Evolutionary conservation across 2,888 invertebrate genomes (phyloP), one percentile per base, ranked within the genome.

Genomic region (Dromius quadrimaculatus): DNA sequence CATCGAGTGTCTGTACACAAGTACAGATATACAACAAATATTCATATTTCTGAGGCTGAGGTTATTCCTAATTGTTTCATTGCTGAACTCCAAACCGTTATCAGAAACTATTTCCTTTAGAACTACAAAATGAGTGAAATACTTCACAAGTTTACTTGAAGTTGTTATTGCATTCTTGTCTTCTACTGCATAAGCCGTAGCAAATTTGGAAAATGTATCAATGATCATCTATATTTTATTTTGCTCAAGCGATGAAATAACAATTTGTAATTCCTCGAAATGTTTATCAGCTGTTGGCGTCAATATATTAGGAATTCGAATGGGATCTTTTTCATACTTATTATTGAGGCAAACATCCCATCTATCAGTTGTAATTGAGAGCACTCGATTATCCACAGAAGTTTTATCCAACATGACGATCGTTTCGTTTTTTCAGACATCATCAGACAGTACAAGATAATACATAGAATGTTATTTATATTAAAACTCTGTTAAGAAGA

Each of bases 131-230:
- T 43, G 41, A 8, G 47, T 57, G 17, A 71, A 47, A 15, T 43
- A 64, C 32, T 34, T 64, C 11, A 57, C 28, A 28, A 50, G 13
- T 50, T 22, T 50, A 28, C 1, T 11, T 45, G 17, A 2, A 3
- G 34, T 19, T 13, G 19, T 22, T 8, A 34, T 32, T 3, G 11
- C 13, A 15, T 54, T 71, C 45, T 63, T 45, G 11, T 13, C 38
- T 34, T 32, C 45, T 2, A 63, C 23, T 9, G 15, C 11, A 23
- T 23, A 28, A 5, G 73, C 73, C n/a, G 36, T 45, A 1, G 72
- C 74, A 19, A 71, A 69, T 71, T 76, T 76, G 3, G 72, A 41
- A 22, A 76, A 76, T 45, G 61, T 73, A 15, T 76, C 75, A 1
- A 76, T 72, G 0, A 73, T 62, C 5, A 73, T 76, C 20, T 74